Conservation (phyloP, 2,113 vertebrate species). For the Dendrocopos noguchii region DNA sequence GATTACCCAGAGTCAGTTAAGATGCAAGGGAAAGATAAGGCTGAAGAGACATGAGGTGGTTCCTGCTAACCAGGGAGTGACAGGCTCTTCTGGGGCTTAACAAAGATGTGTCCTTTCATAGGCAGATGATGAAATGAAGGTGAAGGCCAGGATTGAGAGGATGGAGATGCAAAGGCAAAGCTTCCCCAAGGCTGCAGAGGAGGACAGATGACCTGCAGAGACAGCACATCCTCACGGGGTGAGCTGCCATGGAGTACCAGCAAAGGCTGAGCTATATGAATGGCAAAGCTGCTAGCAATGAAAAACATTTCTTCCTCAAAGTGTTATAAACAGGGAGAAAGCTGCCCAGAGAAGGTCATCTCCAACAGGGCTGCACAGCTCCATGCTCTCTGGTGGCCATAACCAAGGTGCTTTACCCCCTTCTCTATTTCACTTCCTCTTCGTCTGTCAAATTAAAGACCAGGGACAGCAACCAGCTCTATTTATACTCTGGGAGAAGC, state of each 20-base stretch:
- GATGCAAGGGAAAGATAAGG: slow-evolving; percentile 60
- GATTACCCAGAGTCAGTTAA: slow-evolving; percentile 49
- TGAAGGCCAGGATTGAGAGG: background rate
- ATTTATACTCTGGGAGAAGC: background rate
- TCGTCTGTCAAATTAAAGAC: background rate
- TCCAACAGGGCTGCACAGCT: background rate
- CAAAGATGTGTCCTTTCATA: background rate
- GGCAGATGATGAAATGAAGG: background rate
- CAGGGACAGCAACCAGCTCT: background rate
- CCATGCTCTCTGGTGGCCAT: rapidly evolving
- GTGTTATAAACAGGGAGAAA: background rate
- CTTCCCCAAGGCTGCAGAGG: background rate
- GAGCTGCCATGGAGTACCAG: background rate
- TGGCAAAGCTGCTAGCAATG: background rate
- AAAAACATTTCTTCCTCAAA: background rate
- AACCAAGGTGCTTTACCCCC: background rate
- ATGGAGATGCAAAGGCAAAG: background rate
- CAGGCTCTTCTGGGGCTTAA: background rate
- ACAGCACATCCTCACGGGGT: background rate
- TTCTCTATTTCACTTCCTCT: slow-evolving; percentile 29
- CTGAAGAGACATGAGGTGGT: background rate
- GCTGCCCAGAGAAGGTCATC: background rate
- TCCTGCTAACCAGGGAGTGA: background rate
- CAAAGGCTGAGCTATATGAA: background rate
- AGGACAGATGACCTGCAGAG: background rate